These are phyloP conservation scores for Sisor rabdophorus DNA, from an alignment of 2,113 vertebrate genomes.

Conservation along the genomic window DNA sequence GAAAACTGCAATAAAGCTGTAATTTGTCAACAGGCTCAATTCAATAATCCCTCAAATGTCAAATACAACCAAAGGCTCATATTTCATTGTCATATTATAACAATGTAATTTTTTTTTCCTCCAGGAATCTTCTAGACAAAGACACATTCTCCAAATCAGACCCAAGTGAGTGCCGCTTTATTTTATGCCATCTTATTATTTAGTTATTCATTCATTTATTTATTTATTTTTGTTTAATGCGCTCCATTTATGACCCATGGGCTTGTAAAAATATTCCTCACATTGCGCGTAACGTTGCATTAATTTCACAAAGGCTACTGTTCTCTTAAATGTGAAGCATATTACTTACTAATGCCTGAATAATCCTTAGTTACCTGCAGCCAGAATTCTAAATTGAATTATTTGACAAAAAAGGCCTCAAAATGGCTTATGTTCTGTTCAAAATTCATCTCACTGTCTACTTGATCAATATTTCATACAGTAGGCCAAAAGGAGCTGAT, in stretches of 20 bases:
- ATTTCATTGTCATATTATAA: conserved; percentile 35
- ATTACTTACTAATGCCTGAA: background rate
- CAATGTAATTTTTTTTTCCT: conserved; percentile 41
- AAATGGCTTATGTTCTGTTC: background rate
- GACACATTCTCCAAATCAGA: conserved; percentile 98
- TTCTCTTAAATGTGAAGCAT: background rate
- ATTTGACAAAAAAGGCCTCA: background rate
- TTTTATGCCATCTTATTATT: background rate
- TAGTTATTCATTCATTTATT: background rate
- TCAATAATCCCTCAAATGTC: conserved; percentile 31
- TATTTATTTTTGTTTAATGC: background rate
- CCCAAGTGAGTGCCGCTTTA: conserved; percentile 78
- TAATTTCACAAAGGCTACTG: background rate
- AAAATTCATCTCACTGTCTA: background rate
- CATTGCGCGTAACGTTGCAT: background rate
- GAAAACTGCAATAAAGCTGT: conserved; percentile 15
- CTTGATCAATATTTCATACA: background rate
- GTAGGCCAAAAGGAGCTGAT: background rate
- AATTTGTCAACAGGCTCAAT: conserved; percentile 26
- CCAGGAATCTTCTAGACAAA: conserved; percentile 88
- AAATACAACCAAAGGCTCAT: conserved; percentile 33
- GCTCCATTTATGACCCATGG: background rate
- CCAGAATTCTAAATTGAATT: background rate
- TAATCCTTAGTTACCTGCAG: background rate
- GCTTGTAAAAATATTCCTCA: too few species aligned